Percentiles rank a stretch among this genome's conserved stretches.
Conservation (phyloP, 1,140 invertebrate genomes). For the Philotrypesis tridentata region DNA sequence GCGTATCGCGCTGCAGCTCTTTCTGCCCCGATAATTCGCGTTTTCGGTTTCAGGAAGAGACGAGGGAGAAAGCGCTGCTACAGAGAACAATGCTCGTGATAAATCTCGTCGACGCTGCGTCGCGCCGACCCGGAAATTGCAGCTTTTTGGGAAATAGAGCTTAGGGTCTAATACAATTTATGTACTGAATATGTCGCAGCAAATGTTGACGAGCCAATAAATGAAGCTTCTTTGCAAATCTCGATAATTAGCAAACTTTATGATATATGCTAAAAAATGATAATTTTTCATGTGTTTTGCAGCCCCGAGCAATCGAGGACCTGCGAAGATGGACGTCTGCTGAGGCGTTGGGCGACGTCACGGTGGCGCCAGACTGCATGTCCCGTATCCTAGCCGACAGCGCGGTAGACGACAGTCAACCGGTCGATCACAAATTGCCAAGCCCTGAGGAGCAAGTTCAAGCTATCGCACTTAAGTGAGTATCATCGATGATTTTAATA, state of each 20-base stretch:
- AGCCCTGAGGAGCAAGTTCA: conserved; percentile 88
- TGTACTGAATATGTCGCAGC: background rate
- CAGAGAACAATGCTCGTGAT: conserved; percentile 1
- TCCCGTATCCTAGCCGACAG: conserved; percentile 79
- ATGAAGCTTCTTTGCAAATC: background rate
- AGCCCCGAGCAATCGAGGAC: conserved; percentile 87
- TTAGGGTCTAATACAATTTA: background rate
- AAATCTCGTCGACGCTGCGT: background rate
- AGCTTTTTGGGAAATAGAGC: background rate
- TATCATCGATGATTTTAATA: background rate
- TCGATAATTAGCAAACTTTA: background rate
- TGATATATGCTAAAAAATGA: background rate
- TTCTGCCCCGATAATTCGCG: conserved; percentile 59
- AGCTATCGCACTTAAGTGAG: conserved; percentile 84
- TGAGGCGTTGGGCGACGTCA: conserved; percentile 87
- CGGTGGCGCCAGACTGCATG: conserved; percentile 83
- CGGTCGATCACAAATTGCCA: conserved; percentile 86
- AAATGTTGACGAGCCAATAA: background rate
- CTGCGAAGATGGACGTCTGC: conserved; percentile 88
- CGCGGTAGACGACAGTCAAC: conserved; percentile 84
- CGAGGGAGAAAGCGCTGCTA: conserved; percentile 22
- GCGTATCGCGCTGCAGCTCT: conserved; percentile 48
- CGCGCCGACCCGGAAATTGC: background rate
- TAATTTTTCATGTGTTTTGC: conserved; percentile 58
- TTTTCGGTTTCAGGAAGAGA: conserved; percentile 41